These are phyloP conservation scores for Hyles vespertilio DNA, from an alignment of 1,140 invertebrate genomes.

Conservation along the genomic window DNA sequence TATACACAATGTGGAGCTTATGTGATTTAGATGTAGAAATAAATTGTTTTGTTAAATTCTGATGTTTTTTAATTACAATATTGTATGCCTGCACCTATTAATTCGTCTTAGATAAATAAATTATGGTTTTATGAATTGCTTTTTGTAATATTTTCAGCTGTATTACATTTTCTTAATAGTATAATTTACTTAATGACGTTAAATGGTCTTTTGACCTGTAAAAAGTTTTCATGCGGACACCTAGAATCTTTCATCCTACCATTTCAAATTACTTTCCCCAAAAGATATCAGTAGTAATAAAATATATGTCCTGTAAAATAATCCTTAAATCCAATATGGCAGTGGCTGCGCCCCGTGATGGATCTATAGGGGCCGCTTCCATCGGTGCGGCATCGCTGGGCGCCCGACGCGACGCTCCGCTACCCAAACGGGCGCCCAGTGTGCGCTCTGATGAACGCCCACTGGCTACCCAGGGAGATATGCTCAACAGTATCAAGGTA, in stretches of 20 bases:
- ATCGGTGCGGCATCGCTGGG: constrained; percentile 55
- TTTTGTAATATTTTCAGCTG: neutral
- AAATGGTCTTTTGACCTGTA: too few species aligned
- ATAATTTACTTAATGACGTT: neutral
- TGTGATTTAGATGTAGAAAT: constrained; percentile 30
- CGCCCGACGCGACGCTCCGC: constrained; percentile 45
- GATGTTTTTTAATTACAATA: too few species aligned
- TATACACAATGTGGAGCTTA: constrained; percentile 4
- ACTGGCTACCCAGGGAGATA: constrained; percentile 56
- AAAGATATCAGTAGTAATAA: too few species aligned
- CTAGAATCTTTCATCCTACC: too few species aligned
- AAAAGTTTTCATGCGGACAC: too few species aligned
- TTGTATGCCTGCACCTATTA: too few species aligned
- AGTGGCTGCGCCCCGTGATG: constrained; percentile 35
- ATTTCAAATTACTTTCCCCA: too few species aligned
- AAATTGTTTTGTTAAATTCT: constrained; percentile 8
- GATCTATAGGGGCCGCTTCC: constrained; percentile 30
- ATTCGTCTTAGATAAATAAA: neutral
- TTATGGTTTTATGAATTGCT: too few species aligned
- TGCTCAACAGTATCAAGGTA: constrained; percentile 67
- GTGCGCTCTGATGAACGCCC: constrained; percentile 59
- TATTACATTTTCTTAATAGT: neutral
- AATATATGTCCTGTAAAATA: too few species aligned
- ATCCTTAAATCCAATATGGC: constrained; percentile 1
- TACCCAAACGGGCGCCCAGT: constrained; percentile 39